Base-by-base conservation (phyloP, 2,113 vertebrate species). In the Caretta caretta region DNA sequence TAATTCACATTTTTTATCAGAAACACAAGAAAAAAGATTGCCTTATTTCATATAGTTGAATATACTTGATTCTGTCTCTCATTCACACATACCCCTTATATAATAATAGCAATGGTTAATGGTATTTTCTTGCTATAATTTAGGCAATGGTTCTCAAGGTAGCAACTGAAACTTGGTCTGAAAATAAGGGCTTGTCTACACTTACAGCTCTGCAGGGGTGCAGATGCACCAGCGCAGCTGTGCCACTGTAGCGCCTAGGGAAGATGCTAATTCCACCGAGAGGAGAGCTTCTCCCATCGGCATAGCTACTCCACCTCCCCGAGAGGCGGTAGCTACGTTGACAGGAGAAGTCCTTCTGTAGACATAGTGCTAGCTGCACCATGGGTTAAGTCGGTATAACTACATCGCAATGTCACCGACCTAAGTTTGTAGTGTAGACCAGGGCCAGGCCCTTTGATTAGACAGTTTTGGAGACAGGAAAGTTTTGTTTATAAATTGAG, bases 151-250 rank as follows among this genome's bases (percentile, higher is more conserved):
- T 91, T 97, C 85, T 95, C n/a, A 90, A 82, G 75, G 88, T 93
- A 97, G 89, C 80, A 96, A 96, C 50, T 89, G 87, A 96, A 95
- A 95, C 93, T 94, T 96, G 84, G 91, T 97, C 94, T 96, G 89
- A 92, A 95, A 91, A 96, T 96, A 96, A 93, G 88, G 90, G 83
- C 93, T 80, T 62, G 94, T 93, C 89, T 91, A 89, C 81, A 95
- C 90, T 94, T 94, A 93, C 96, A 86, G 57, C 12, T 62, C 27
- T 62, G 27, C 27, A 31, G 57, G 57, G 57, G 5, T 12, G 12
- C 57, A 29, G 29, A 25, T 57, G 56, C 56, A 57, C 10, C 24
- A 4, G 11, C 27, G 25, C 10, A 12, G 56, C 57, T 62, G 10
- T 57, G 56, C 56, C 24, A 27, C 57, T 62, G 27, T 62, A 62